Conservation (phyloP, 1,140 invertebrate species). For the Eciton burchellii region DNA sequence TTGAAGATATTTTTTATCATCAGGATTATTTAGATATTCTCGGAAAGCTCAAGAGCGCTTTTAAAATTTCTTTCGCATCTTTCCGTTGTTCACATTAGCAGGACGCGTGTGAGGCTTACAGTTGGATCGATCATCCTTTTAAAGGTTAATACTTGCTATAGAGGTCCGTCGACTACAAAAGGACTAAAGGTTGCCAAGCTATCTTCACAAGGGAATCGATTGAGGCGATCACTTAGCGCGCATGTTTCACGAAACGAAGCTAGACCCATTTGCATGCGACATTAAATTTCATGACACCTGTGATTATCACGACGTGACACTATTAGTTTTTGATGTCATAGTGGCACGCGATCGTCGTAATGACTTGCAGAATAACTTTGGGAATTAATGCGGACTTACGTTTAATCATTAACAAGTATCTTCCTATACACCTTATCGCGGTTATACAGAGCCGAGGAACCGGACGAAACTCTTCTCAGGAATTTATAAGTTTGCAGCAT, state of each 20-base stretch:
- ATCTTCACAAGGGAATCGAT: conserved; percentile 33
- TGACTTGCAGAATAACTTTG: background rate
- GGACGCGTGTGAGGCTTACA: conserved; percentile 6
- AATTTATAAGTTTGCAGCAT: too few species aligned
- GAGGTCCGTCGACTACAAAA: conserved; percentile 37
- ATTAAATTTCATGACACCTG: conserved; percentile 26
- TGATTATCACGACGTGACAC: conserved; percentile 8
- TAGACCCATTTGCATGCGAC: conserved; percentile 23
- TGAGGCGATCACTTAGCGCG: conserved; percentile 38
- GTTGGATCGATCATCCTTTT: conserved; percentile 11
- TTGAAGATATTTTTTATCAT: background rate
- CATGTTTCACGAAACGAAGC: conserved; percentile 44
- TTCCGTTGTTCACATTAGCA: background rate
- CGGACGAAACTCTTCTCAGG: too few species aligned
- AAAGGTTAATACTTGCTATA: conserved; percentile 49
- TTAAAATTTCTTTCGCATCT: background rate
- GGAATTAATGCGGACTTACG: background rate
- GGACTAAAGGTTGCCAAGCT: conserved; percentile 44
- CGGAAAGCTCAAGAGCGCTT: background rate
- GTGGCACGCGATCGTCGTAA: conserved; percentile 13
- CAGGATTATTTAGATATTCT: background rate
- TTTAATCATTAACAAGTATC: background rate
- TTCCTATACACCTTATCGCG: too few species aligned
- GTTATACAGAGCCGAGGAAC: too few species aligned
- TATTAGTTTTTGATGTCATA: conserved; percentile 9